These are phyloP conservation scores for Diaperis boleti DNA, from an alignment of 2,888 invertebrate species.

Conservation along the genomic window DNA sequence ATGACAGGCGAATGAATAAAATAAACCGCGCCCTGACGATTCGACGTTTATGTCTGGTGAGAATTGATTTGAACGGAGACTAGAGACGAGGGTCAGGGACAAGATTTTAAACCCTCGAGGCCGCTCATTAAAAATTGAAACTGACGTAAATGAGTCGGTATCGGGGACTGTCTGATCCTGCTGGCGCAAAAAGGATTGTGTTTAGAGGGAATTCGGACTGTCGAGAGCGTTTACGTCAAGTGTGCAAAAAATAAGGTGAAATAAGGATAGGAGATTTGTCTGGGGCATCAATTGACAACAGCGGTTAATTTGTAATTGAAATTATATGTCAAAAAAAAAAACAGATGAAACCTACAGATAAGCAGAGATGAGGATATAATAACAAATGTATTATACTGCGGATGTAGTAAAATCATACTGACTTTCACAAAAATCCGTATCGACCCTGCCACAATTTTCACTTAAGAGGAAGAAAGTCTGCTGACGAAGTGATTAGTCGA, in stretches of 20 bases:
- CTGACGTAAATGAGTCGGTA: constrained; percentile 1
- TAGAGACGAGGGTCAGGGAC: constrained; percentile 16
- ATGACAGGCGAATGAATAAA: constrained; percentile 23
- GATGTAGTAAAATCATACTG: too few relatives aligned
- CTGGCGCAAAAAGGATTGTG: background rate
- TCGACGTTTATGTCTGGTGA: constrained; percentile 7
- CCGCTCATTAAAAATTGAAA: constrained; percentile 15
- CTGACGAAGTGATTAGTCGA: too few relatives aligned
- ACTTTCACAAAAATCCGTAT: too few relatives aligned
- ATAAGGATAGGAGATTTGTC: too few relatives aligned
- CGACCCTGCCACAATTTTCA: too few relatives aligned
- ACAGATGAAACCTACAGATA: too few relatives aligned
- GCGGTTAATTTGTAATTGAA: too few relatives aligned
- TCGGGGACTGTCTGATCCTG: background rate
- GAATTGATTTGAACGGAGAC: constrained; percentile 7
- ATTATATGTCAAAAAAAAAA: too few relatives aligned
- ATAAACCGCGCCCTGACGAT: constrained; percentile 7
- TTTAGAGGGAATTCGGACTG: background rate
- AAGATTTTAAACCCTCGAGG: constrained; percentile 1
- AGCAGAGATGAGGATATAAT: too few relatives aligned
- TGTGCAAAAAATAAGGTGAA: background rate
- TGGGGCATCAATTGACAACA: too few relatives aligned
- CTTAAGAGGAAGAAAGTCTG: too few relatives aligned
- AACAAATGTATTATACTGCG: too few relatives aligned
- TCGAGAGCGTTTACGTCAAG: background rate